Evolutionary conservation across 1,140 invertebrate genomes (phyloP), one percentile per base, ranked within the genome.

Genomic region (Trypoxylus dichotomus): DNA sequence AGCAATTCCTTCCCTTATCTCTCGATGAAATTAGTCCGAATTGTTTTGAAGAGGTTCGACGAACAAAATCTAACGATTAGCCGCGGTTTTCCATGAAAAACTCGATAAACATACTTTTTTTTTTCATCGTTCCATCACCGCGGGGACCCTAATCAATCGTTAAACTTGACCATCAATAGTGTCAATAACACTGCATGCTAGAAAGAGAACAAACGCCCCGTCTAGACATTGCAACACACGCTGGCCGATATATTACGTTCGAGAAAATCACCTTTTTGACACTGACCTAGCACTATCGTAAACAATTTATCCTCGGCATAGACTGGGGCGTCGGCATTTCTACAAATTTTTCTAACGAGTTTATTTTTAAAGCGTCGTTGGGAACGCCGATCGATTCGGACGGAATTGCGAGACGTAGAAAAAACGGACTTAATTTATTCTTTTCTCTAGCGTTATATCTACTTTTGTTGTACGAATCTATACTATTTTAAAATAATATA

Each of bases 231-330:
- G 32, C 32, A 37, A 37, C 10, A 47, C 19, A 15, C 15, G 47
- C n/a, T n/a, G 47, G 6, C 47, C 15, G 47, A 54, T 19, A 54
- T 54, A 54, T 54, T 54, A n/a, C 47, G 19, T 54, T 54, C 47
- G 47, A 54, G 47, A 54, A 54, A 54, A 54, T n/a, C 47, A 54
- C 47, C 47, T 54, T 54, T 54, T 54, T 54, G 19, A 54, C 47
- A 54, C 47, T 54, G 47, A 54, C 47, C 47, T 54, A 54, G 19
- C 47, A 19, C 47, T 54, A 54, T n/a, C 47, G 47, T 54, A 54
- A 54, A 54, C 47, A 54, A 54, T 54, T 54, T 54, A 19, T 54
- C 47, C 13, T n/a, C 6, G 47, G 15, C 47, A 19, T 5, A 54
- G 47, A 54, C 47, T 19, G 47, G 15, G 15, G 15, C 47, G 15